These are phyloP conservation scores for Melanerpes aurifrons DNA, from an alignment of 2,113 vertebrate genomes.

Conservation along the genomic window DNA sequence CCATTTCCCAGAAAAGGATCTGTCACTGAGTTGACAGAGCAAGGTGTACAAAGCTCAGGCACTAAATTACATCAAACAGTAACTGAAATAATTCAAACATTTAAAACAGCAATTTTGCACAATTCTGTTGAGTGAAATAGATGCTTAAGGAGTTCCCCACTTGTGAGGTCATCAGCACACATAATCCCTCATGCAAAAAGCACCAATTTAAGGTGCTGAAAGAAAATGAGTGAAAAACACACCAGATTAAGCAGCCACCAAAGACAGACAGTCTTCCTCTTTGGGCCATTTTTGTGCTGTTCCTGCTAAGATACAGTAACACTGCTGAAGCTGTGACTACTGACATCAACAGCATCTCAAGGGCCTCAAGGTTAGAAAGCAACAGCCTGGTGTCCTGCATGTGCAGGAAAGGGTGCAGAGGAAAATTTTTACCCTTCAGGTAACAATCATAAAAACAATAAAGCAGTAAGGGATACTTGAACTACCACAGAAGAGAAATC, in stretches of 20 bases:
- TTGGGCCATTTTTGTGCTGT: not conserved
- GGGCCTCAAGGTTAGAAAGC: not conserved
- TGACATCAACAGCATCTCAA: not conserved
- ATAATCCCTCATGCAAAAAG: not conserved
- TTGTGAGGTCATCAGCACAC: not conserved
- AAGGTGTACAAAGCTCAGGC: accelerated
- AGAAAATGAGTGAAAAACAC: not conserved
- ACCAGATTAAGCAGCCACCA: not conserved
- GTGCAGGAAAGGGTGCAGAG: not conserved
- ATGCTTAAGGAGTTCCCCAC: not conserved
- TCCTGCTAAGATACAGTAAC: not conserved
- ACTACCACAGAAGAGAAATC: too few species aligned
- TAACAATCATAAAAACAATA: not conserved
- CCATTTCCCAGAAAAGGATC: not conserved
- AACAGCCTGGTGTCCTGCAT: accelerated
- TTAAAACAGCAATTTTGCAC: not conserved
- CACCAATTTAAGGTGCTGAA: not conserved
- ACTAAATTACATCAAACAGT: not conserved
- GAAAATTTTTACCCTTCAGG: not conserved
- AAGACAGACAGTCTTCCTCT: not conserved
- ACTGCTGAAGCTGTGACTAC: not conserved
- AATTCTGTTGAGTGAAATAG: not conserved
- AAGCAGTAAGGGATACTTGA: not conserved
- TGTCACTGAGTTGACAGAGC: not conserved
- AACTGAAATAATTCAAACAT: not conserved